Conservation (phyloP, 2,888 invertebrate genomes). For the Agonopterix heracliana region DNA sequence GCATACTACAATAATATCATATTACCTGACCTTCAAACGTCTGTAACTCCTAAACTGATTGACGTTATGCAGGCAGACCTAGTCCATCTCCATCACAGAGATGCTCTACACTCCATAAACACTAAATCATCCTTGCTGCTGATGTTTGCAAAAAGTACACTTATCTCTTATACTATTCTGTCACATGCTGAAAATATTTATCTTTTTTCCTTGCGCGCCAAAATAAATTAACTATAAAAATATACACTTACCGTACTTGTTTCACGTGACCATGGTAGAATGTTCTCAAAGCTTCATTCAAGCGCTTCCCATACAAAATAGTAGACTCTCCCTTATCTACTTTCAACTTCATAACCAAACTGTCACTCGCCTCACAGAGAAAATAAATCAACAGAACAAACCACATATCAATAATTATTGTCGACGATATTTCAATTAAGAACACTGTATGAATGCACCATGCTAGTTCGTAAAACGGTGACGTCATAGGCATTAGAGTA, state of each 20-base stretch:
- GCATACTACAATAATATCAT: too few relatives aligned
- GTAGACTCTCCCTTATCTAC: slow-evolving; percentile 23
- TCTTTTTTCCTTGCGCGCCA: not conserved
- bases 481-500: slow-evolving; percentile 45
- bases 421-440: slow-evolving; percentile 31
- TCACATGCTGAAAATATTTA: not conserved
- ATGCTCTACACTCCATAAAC: too few relatives aligned
- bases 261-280: slow-evolving; percentile 41
- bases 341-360: slow-evolving; percentile 27
- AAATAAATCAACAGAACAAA: slow-evolving; percentile 41
- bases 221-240: not conserved
- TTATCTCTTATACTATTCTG: too few relatives aligned
- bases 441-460: slow-evolving; percentile 40
- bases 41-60: too few relatives aligned
- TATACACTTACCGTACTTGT: slow-evolving; percentile 35
- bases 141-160: too few relatives aligned
- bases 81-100: too few relatives aligned
- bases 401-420: slow-evolving; percentile 45
- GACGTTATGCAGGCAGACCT: too few relatives aligned
- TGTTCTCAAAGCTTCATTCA: slow-evolving; percentile 30
- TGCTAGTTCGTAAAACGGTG: slow-evolving; percentile 47
- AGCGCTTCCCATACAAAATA: slow-evolving; percentile 26
- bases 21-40: too few relatives aligned
- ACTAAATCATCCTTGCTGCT: too few relatives aligned
- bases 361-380: slow-evolving; percentile 35